Base-by-base conservation (phyloP, 2,888 invertebrate species). In the Clusia tigrina region DNA sequence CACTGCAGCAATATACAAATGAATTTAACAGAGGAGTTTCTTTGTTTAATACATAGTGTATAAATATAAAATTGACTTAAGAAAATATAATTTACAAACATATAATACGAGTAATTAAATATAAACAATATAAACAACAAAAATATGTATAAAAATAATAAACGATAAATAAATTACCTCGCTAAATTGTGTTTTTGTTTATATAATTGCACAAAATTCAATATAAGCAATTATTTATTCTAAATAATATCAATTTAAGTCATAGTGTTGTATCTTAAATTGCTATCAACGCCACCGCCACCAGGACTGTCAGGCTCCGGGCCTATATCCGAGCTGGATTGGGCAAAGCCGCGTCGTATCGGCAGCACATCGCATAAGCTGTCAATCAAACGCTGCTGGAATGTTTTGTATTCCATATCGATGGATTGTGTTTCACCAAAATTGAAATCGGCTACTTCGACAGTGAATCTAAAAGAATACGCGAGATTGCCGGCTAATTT, bases 391-490 rank as follows among this genome's bases (percentile, higher is more conserved):
- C 95, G 87, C 78, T 94, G 94, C 57, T 87, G 87, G 80, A 95
- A 95, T 18, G 94, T 93, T 85, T 93, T 94, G 80, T 94, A 95
- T 76, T 94, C 94, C 84, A 93, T 87, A 70, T 94, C 92, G 17
- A 90, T 88, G 70, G 88, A 89, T 77, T 89, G 88, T 1, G 83
- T 83, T 74, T 91, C 91, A 0, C 94, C 93, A 79, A 95, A 95
- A 81, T 95, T 93, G 77, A 95, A 95, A 82, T 95, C 92, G 0
- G 95, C 95, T 15, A 94, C 94, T 86, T 95, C 95, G 53, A 95
- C 88, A 1, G 89, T 90, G 75, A 91, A 91, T 70, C 91, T 91
- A 81, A 54, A 53, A 51, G 60, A 54, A 17, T 23, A 37, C 38
- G 55, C n/a, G 1, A 54, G 53, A 38, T n/a, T 48, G 17, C 46